phyloP scores from a whole-genome alignment of 1,140 invertebrate species.

The Bradynema listronoti region DNA sequence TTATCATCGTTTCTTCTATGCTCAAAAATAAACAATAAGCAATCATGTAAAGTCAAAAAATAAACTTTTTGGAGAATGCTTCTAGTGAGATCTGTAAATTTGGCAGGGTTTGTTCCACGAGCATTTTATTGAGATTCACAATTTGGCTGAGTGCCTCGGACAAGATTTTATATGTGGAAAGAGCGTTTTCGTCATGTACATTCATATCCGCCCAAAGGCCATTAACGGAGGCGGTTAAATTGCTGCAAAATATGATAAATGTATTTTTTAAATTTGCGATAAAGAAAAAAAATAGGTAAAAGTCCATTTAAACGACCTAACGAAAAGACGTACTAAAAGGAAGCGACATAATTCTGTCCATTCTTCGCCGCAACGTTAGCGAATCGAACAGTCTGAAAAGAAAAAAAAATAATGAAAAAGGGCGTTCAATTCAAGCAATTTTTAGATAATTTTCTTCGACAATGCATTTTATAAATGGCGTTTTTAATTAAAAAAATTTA shows the following conservation, averaged over 20 bases:
- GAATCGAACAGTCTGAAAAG: conserved; percentile 25
- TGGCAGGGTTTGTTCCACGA: conserved; percentile 47
- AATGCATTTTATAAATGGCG: background rate
- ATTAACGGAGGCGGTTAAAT: conserved; percentile 40
- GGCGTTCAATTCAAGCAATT: background rate
- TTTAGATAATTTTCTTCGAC: background rate
- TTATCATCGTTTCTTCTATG: background rate
- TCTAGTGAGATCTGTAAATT: conserved; percentile 30
- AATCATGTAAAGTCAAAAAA: too few relatives aligned
- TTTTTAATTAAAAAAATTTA: conserved; percentile 12
- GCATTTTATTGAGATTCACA: conserved; percentile 40
- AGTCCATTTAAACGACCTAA: background rate
- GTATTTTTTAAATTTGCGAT: too few relatives aligned
- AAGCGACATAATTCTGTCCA: conserved; percentile 37
- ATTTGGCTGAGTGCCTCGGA: conserved; percentile 51
- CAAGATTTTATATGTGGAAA: conserved; percentile 32
- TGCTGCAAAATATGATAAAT: conserved; percentile 41
- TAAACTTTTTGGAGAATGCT: conserved; percentile 44
- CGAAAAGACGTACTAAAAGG: conserved; percentile 36
- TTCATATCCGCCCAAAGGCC: conserved; percentile 39
- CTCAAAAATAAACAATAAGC: too few relatives aligned
- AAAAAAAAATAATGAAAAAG: too few relatives aligned
- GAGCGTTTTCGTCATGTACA: conserved; percentile 25
- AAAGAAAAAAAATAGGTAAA: conserved; percentile 1
- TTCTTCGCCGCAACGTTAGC: conserved; percentile 30